Evolutionary conservation across 2,797 vertebrate genomes (phyloP), one percentile per base, ranked within the genome.

Genomic region (Ficedula albicollis): DNA sequence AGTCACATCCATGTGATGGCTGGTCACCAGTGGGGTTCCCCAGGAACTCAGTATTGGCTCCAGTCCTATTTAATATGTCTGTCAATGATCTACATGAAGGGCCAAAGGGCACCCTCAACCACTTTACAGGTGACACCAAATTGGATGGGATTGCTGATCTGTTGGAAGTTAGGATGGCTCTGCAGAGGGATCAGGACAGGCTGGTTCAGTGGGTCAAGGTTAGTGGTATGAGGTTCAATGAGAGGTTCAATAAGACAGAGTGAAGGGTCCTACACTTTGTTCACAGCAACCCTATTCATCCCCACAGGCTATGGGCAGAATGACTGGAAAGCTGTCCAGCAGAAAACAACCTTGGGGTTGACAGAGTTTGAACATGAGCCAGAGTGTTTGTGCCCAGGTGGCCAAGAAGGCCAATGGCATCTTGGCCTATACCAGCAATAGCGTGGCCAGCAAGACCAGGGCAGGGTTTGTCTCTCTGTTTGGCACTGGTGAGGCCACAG

Each of bases 221-320:
- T 44, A 63, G 1, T 30, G 20, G 7, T 38, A 38, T 26, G 25
- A 70, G 7, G 5, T 29, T 83, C 7, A 54, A 27, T 19, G 23
- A 14, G 34, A 38, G 10, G 5, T 25, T 89, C 5, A 55, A 25
- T 17, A 32, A 14, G 34, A 39, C 7, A 15, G 58, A 34, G 17
- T 13, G 5, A 49, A 9, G 5, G 27, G 16, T 58, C 29, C 29
- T 44, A 5, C 8, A 21, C 19, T 13, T 66, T 0, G 0, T 9
- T 52, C n/a, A 18, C 5, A 36, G 14, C 15, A 44, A 43, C 11
- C 11, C 16, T 27, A 9, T 25, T 55, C 29, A 26, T 43, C 12
- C 9, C 16, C 38, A 34, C 3, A 39, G 29, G 3, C 10, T 63
- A 10, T 13, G 43, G 13, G 5, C 4, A 44, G 17, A 63, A 43